phyloP scores from a whole-genome alignment of 2,797 vertebrate genomes.

The Knipowitschia caucasica region DNA sequence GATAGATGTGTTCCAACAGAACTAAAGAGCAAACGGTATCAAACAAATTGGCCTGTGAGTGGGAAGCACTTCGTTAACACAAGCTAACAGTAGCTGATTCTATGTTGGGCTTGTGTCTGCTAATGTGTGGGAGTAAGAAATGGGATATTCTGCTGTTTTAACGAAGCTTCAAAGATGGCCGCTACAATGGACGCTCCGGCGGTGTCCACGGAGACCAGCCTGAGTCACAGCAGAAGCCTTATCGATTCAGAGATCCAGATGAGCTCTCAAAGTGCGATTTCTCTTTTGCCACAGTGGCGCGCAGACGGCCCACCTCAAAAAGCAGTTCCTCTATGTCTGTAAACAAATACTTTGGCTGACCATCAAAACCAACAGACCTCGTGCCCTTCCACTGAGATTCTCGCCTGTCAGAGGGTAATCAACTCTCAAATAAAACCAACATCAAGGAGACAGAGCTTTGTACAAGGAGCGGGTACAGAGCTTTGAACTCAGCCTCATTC shows the following conservation, averaged over 20 bases:
- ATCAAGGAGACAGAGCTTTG: conserved; percentile 70
- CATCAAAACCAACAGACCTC: conserved; percentile 72
- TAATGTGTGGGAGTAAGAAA: conserved; percentile 67
- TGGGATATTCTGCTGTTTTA: conserved; percentile 58
- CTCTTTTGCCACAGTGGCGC: conserved; percentile 54
- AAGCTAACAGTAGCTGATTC: conserved; percentile 41
- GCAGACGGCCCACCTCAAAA: conserved; percentile 57
- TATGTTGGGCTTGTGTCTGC: conserved; percentile 49
- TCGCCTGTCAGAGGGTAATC: conserved; percentile 76
- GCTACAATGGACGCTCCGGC: conserved; percentile 53
- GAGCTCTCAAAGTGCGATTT: conserved; percentile 58
- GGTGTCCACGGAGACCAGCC: conserved; percentile 60
- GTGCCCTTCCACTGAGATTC: conserved; percentile 68
- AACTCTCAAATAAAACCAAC: conserved; percentile 75
- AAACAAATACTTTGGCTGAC: conserved; percentile 74
- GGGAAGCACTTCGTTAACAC: conserved; percentile 61
- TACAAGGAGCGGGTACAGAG: conserved; percentile 52
- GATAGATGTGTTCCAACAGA: conserved; percentile 48
- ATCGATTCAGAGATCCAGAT: conserved; percentile 68
- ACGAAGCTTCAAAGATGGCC: conserved; percentile 64
- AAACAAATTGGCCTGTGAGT: conserved; percentile 65
- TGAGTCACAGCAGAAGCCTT: conserved; percentile 65
- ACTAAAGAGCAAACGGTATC: conserved; percentile 54
- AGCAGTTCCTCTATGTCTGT: conserved; percentile 58
- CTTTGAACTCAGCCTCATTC: conserved; percentile 72